Percentiles rank a stretch among this genome's conserved stretches.
Conservation (phyloP, 2,888 invertebrate genomes). For the Hirtodrosophila cameraria region DNA sequence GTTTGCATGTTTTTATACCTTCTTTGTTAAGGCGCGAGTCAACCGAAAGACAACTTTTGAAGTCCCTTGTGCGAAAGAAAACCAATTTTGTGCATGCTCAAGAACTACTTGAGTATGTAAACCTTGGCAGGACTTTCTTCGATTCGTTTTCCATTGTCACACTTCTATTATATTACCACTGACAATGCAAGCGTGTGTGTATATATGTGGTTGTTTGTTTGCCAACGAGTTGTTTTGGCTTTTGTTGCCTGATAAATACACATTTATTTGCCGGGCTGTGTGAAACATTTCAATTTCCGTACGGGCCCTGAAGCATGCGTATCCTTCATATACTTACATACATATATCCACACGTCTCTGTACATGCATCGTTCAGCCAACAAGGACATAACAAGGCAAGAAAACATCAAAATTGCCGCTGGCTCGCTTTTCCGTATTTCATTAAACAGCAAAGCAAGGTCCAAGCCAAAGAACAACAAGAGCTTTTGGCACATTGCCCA, state of each 20-base stretch:
- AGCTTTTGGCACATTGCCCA: slow-evolving; percentile 56
- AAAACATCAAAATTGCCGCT: slow-evolving; percentile 57
- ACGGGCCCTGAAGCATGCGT: slow-evolving; percentile 45
- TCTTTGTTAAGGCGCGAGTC: slow-evolving; percentile 18
- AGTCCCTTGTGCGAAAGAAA: slow-evolving; percentile 54
- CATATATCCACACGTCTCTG: slow-evolving; percentile 9
- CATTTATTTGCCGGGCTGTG: slow-evolving; percentile 60
- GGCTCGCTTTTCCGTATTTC: slow-evolving; percentile 61
- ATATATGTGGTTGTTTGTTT: slow-evolving; percentile 18
- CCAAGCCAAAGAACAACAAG: slow-evolving; percentile 22
- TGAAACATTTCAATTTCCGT: slow-evolving; percentile 75
- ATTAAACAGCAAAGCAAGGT: slow-evolving; percentile 48
- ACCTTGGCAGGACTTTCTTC: slow-evolving; percentile 55
- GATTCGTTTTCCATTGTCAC: slow-evolving; percentile 53
- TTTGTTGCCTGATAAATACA: slow-evolving; percentile 67
- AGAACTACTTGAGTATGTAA: slow-evolving; percentile 52
- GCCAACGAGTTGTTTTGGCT: slow-evolving; percentile 46
- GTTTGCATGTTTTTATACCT: slow-evolving; percentile 13
- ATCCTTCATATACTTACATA: slow-evolving; percentile 22
- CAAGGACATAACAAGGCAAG: slow-evolving; percentile 34
- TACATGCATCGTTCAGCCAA: slow-evolving; percentile 18
- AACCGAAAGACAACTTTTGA: slow-evolving; percentile 44
- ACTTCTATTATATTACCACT: slow-evolving; percentile 48
- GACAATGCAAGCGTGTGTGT: slow-evolving; percentile 22
- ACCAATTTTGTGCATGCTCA: slow-evolving; percentile 59